These are phyloP conservation scores for Drosophila nr. perissopoda DNA, from an alignment of 2,888 invertebrate genomes.

Conservation along the genomic window DNA sequence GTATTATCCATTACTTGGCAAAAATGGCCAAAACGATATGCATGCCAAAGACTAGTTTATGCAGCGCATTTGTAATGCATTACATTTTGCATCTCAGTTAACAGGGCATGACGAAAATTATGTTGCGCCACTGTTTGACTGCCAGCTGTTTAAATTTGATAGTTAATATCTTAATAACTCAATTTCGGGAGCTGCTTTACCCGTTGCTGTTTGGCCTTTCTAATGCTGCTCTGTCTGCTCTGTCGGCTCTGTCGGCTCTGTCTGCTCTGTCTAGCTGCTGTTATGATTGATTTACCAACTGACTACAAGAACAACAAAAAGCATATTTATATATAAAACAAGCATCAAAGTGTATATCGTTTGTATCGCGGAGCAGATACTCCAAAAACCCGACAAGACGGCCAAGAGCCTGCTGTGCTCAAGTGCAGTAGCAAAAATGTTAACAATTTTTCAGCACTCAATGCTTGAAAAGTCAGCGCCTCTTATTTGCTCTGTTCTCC, in stretches of 20 bases:
- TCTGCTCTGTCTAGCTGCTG: conserved; percentile 41
- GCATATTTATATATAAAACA: neutral
- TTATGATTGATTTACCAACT: conserved; percentile 68
- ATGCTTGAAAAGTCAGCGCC: conserved; percentile 76
- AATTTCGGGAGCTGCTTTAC: conserved; percentile 34
- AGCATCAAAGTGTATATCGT: conserved; percentile 8
- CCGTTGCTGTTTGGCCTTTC: conserved; percentile 51
- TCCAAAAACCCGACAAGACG: conserved; percentile 18
- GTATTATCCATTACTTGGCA: conserved; percentile 23
- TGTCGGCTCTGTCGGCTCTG: conserved; percentile 23
- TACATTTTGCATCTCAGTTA: neutral
- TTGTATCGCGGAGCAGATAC: conserved; percentile 3
- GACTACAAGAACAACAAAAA: neutral
- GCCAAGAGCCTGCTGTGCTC: conserved; percentile 40
- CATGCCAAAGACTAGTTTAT: neutral
- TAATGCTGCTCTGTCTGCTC: conserved; percentile 41
- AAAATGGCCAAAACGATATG: neutral
- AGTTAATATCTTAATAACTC: conserved; percentile 48
- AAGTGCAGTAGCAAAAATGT: conserved; percentile 80
- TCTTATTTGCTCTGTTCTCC: conserved; percentile 35
- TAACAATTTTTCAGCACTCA: conserved; percentile 78
- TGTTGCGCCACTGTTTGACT: conserved; percentile 14
- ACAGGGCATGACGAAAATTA: conserved; percentile 35
- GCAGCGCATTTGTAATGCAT: conserved; percentile 11
- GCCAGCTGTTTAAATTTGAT: conserved; percentile 5